Base-by-base conservation (phyloP, 1,140 invertebrate species). In the Cataglyphis hispanica region DNA sequence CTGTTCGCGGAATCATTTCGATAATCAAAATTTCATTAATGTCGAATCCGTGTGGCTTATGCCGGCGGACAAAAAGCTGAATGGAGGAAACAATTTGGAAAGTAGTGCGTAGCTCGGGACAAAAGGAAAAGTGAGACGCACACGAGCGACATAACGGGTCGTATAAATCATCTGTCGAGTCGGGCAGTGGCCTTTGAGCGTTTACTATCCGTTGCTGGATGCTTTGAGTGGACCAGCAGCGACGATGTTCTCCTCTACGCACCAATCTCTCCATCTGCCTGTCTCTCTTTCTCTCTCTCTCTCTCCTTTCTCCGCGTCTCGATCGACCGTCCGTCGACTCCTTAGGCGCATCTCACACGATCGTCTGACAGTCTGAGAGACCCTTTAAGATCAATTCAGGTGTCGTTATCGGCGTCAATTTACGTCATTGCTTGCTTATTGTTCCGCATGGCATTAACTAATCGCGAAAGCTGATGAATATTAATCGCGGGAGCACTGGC, bases 121-220 rank as follows among this genome's bases (percentile, higher is more conserved):
- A 93, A 91, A 91, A 92, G 92, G 92, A 93, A 93, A 93, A 93
- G 92, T 93, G 92, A 93, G 89, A 75, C 66, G 46, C 34, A 72
- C 19, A 89, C 72, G 77, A 76, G 88, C 86, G 89, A 86, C 87
- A 92, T 93, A 93, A 93, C 91, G 92, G 93, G 85, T 90, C 89
- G 87, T 89, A 93, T 93, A 93, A 93, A 93, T 93, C 92, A 93
- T 93, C 85, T 87, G 90, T 67, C 88, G 86, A 87, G 87, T 93
- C 92, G 91, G 92, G 81, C 92, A 93, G 89, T 93, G 92, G 92
- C 92, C 91, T 93, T 91, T 93, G 86, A 90, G 86, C 72, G 80
- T 75, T 89, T 85, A 88, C 76, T 88, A 87, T 89, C 75, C 88
- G 76, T 85, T 83, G 87, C 72, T 89, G 85, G 89, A 90, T 78